Percentiles rank a stretch among this genome's conserved stretches.
phyloP scores from a whole-genome alignment of 2,113 vertebrate genomes.

The Dasyprocta punctata region DNA sequence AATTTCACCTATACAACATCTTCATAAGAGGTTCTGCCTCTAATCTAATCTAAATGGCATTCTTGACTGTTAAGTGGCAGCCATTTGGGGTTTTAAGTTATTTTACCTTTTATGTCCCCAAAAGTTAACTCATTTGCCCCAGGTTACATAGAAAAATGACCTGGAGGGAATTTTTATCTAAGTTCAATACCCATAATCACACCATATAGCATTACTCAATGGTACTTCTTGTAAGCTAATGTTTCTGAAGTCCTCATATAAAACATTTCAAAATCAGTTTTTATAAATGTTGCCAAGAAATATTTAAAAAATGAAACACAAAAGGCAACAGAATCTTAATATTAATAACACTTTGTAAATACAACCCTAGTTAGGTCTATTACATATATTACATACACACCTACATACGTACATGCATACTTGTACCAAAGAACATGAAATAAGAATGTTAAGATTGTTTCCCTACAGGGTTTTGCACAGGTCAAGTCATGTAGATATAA shows the following conservation, averaged over 20 bases:
- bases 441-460: neutral
- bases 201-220: neutral
- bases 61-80: neutral
- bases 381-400: neutral
- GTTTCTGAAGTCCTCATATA: neutral
- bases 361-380: neutral
- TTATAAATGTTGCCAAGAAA: neutral
- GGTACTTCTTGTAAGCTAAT: neutral
- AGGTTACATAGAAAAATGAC: neutral
- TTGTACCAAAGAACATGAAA: neutral
- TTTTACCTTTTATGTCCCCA: neutral
- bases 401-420: no score
- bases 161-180: neutral
- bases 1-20: neutral
- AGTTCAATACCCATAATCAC: neutral
- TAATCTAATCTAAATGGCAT: neutral
- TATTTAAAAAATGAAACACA: neutral
- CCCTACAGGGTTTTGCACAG: rapidly evolving
- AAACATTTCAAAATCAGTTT: neutral
- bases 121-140: neutral
- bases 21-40: neutral
- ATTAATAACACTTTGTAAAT: neutral
- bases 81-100: neutral
- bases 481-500: neutral
- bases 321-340: neutral